Conservation (phyloP, 1,140 invertebrate genomes). For the Telenomus remus region DNA sequence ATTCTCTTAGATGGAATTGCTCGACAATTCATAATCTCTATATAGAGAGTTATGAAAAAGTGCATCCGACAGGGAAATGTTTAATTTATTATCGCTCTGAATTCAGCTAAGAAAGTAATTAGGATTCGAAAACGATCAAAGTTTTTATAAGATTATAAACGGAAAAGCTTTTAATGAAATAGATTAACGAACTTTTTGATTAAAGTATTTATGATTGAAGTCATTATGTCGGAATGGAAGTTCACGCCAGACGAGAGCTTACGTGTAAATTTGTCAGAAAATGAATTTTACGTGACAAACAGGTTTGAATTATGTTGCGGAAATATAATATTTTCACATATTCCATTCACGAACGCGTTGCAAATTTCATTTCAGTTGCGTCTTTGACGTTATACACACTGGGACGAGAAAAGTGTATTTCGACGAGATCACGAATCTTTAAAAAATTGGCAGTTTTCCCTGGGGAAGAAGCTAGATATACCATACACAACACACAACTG, state of each 20-base stretch:
- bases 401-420: constrained; percentile 34
- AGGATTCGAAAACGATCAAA: no score
- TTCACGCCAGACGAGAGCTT: neutral
- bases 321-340: constrained; percentile 5
- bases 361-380: constrained; percentile 24
- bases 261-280: neutral
- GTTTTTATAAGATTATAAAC: no score
- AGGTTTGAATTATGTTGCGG: neutral
- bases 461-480: constrained; percentile 39
- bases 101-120: neutral
- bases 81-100: constrained; percentile 6
- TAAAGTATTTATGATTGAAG: no score
- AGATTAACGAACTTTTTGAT: no score
- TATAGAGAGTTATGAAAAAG: constrained; percentile 26
- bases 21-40: constrained; percentile 40
- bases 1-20: constrained; percentile 45
- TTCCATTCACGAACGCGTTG: constrained; percentile 7
- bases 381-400: constrained; percentile 20
- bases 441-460: constrained; percentile 54
- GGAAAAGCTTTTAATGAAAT: no score
- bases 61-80: neutral
- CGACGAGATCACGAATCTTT: constrained; percentile 35
- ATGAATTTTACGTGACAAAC: no score
- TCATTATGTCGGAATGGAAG: no score
- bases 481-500: constrained; percentile 1